These are phyloP conservation scores for Promerops cafer DNA, from an alignment of 2,113 vertebrate genomes.

Conservation along the genomic window DNA sequence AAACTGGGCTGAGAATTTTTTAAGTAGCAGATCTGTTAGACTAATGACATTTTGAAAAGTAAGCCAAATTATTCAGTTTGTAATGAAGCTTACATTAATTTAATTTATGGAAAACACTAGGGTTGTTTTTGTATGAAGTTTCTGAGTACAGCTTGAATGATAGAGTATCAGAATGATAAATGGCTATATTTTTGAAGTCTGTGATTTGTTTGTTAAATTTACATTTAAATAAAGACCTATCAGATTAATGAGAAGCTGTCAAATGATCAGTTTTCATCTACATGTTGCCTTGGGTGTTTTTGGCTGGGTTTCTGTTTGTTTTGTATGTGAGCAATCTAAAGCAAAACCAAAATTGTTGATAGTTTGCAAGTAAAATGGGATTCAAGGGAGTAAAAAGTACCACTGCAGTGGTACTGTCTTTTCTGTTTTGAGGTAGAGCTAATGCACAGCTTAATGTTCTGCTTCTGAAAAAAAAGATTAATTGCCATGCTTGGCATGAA, in stretches of 20 bases:
- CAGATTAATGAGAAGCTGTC: background rate
- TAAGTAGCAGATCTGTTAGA: background rate
- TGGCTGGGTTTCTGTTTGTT: background rate
- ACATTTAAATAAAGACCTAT: background rate
- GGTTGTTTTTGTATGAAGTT: background rate
- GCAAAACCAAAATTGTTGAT: background rate
- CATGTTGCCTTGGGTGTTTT: fast-evolving
- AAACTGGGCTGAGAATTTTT: background rate
- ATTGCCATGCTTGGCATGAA: background rate
- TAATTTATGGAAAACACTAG: background rate
- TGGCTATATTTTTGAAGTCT: background rate
- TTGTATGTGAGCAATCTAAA: background rate
- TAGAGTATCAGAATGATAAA: background rate
- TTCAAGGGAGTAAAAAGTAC: background rate
- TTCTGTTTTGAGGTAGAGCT: background rate
- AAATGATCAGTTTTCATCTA: background rate
- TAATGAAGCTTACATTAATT: background rate
- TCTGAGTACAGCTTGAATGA: background rate
- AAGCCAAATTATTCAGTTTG: background rate
- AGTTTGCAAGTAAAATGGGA: background rate
- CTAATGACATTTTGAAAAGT: background rate
- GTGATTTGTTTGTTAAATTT: background rate
- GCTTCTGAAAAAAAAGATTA: background rate
- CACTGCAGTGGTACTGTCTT: background rate
- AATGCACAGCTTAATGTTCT: background rate